These are phyloP conservation scores for Menura novaehollandiae DNA, from an alignment of 2,113 vertebrate species.

Conservation along the genomic window DNA sequence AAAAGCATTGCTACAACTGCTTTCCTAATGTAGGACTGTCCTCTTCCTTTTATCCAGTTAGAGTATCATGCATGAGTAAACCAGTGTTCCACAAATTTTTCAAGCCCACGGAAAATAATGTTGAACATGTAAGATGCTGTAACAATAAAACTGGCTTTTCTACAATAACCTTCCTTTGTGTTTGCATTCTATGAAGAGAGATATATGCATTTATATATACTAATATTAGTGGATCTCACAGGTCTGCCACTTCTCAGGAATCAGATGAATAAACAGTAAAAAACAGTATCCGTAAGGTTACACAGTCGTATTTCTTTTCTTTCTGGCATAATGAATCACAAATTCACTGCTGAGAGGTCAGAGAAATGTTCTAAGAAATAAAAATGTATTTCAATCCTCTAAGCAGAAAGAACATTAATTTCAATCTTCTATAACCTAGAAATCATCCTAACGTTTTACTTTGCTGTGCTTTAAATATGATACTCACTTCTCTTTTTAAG, in stretches of 20 bases:
- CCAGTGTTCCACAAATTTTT: background rate
- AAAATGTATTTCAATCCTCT: background rate
- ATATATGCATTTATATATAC: background rate
- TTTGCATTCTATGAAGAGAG: background rate
- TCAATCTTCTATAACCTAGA: background rate
- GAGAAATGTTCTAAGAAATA: background rate
- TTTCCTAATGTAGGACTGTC: background rate
- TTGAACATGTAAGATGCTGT: background rate
- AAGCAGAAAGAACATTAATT: background rate
- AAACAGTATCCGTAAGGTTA: background rate
- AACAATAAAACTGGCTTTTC: background rate
- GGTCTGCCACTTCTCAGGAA: background rate
- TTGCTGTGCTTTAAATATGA: background rate
- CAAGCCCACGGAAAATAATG: background rate
- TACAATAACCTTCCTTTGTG: background rate
- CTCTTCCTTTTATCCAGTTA: background rate
- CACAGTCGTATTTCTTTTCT: background rate
- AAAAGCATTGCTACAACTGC: background rate
- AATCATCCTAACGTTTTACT: background rate
- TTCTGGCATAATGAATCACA: background rate
- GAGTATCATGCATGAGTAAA: background rate
- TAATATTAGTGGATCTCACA: background rate
- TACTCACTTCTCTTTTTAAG: background rate
- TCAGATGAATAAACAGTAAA: background rate
- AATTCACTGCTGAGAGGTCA: background rate